Evolutionary conservation across 2,113 vertebrate genomes (phyloP).

Genomic region (Mastomys coucha): DNA sequence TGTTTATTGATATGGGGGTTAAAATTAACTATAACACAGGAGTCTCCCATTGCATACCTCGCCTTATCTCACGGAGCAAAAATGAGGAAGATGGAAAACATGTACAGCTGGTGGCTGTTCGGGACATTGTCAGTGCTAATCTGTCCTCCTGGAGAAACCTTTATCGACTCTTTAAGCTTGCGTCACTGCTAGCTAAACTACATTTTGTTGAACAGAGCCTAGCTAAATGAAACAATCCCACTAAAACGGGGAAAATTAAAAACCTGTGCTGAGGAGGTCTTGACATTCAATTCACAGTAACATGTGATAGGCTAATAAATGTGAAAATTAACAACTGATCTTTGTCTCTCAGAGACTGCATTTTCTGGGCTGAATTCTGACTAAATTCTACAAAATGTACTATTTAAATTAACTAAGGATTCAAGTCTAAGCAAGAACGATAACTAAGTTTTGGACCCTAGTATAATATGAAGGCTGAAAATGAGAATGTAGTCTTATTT

Average conservation of each 20-base stretch:
- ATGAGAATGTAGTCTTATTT: not conserved
- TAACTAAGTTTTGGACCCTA: not conserved
- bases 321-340: not conserved
- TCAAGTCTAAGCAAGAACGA: not conserved
- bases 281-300: slow-evolving; percentile 3
- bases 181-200: slow-evolving; percentile 50
- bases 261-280: not conserved
- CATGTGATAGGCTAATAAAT: not conserved
- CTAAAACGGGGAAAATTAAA: not conserved
- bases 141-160: not conserved
- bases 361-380: not conserved
- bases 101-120: not conserved
- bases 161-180: slow-evolving; percentile 34
- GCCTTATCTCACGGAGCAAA: slow-evolving; percentile 80
- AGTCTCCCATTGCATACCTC: slow-evolving; percentile 74
- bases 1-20: slow-evolving; percentile 87
- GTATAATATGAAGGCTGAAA: not conserved
- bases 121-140: slow-evolving; percentile 51
- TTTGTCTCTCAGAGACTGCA: not conserved
- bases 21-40: slow-evolving; percentile 88
- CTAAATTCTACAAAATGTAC: slow-evolving; percentile 31
- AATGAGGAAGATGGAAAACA: slow-evolving; percentile 67
- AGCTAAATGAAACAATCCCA: not conserved
- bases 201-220: not conserved
- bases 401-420: not conserved